Conservation (phyloP, 1,140 invertebrate species). For the Heliconius nattereri region DNA sequence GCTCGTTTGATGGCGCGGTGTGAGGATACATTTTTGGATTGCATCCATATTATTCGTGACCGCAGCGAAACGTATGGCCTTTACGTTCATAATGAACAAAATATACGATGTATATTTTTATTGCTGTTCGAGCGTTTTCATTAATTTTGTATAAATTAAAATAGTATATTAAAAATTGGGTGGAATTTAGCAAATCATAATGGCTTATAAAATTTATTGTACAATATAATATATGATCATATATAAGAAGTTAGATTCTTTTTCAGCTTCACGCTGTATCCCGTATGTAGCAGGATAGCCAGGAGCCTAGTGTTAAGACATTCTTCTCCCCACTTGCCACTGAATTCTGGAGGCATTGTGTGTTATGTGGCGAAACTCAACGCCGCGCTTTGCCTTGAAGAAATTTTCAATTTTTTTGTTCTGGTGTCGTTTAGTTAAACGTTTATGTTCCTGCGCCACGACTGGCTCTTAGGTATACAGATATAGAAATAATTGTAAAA, state of each 20-base stretch:
- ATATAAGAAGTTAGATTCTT: no score
- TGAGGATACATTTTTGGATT: conserved; percentile 71
- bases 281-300: no score
- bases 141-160: conserved; percentile 38
- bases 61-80: conserved; percentile 56
- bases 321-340: no score
- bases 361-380: no score
- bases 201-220: not conserved
- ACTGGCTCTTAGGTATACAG: no score
- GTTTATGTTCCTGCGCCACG: no score
- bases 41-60: conserved; percentile 68
- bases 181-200: not conserved
- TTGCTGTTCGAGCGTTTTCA: conserved; percentile 38
- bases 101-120: conserved; percentile 43
- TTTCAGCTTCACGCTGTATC: no score
- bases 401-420: no score
- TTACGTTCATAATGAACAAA: conserved; percentile 48
- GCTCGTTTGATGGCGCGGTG: conserved; percentile 53
- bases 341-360: no score
- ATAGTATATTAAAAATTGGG: conserved; percentile 7
- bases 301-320: no score
- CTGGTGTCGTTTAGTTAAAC: no score
- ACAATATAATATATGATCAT: not conserved
- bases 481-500: not conserved
- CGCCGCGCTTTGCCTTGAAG: no score